phyloP scores from a whole-genome alignment of 2,113 vertebrate species.

The Mesembrinibis cayennensis region DNA sequence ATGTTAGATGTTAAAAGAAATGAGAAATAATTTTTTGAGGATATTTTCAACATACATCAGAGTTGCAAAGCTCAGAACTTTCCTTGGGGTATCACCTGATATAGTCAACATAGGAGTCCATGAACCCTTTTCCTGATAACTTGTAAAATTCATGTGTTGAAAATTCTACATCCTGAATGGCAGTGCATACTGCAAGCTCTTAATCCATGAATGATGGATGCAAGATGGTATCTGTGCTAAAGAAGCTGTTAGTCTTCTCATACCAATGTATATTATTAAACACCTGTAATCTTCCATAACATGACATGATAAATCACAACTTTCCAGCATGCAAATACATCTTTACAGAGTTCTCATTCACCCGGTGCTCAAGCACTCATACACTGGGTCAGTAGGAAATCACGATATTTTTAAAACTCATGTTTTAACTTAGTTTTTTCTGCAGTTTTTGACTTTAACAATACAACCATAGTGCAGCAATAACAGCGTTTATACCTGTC shows the following conservation, averaged over 20 bases:
- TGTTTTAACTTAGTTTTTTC: not conserved
- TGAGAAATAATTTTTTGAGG: not conserved
- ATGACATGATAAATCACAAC: not conserved
- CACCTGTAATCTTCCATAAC: not conserved
- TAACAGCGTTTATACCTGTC: conserved; percentile 26
- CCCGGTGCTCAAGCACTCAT: not conserved
- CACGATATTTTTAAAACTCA: not conserved
- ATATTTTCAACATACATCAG: not conserved
- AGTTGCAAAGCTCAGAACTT: not conserved
- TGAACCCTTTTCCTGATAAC: not conserved
- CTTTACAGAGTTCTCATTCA: not conserved
- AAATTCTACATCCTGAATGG: not conserved
- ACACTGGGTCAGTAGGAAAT: not conserved
- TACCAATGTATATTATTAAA: not conserved
- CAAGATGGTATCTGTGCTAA: not conserved
- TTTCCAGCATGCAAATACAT: not conserved
- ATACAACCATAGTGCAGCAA: not conserved
- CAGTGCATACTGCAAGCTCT: not conserved
- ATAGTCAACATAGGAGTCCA: not conserved
- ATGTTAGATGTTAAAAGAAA: not conserved
- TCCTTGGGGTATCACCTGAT: not conserved
- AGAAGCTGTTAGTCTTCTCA: not conserved
- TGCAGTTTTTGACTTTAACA: not conserved
- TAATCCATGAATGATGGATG: not conserved
- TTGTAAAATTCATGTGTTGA: not conserved